phyloP scores from a whole-genome alignment of 2,888 invertebrate species.

The Ceriagrion tenellum region DNA sequence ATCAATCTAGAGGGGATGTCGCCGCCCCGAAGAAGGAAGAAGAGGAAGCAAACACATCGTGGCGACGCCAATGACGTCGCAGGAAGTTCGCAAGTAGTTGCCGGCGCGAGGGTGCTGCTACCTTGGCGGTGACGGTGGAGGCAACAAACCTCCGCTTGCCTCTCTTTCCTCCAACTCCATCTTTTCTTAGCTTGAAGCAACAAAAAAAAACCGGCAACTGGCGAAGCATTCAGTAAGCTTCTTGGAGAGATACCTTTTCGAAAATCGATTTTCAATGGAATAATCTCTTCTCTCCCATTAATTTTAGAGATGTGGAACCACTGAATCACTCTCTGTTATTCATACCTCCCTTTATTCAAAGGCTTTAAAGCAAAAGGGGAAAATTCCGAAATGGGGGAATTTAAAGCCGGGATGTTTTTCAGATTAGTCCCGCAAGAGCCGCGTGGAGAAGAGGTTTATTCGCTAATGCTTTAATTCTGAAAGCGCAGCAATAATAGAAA shows the following conservation, averaged over 20 bases:
- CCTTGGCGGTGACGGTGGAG: neutral
- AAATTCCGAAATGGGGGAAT: neutral
- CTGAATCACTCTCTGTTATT: neutral
- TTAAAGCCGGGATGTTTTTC: neutral
- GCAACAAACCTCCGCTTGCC: neutral
- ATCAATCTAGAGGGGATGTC: neutral
- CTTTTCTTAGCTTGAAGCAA: neutral
- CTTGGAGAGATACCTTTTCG: neutral
- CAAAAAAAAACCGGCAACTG: neutral
- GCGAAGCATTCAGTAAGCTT: neutral
- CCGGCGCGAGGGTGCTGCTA: neutral
- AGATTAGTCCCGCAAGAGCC: neutral
- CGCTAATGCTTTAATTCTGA: neutral
- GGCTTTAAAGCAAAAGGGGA: neutral
- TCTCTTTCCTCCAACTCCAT: neutral
- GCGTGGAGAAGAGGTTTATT: neutral
- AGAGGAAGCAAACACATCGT: neutral
- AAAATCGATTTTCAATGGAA: neutral
- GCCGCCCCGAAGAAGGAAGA: neutral
- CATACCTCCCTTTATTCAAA: neutral
- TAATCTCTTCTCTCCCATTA: neutral
- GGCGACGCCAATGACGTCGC: neutral
- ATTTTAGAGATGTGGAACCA: neutral
- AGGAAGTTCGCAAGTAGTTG: neutral
- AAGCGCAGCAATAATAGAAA: neutral